Evolutionary conservation across 2,888 invertebrate genomes (phyloP), one percentile per base, ranked within the genome.

Genomic region (Poecilobothrus nobilitatus): DNA sequence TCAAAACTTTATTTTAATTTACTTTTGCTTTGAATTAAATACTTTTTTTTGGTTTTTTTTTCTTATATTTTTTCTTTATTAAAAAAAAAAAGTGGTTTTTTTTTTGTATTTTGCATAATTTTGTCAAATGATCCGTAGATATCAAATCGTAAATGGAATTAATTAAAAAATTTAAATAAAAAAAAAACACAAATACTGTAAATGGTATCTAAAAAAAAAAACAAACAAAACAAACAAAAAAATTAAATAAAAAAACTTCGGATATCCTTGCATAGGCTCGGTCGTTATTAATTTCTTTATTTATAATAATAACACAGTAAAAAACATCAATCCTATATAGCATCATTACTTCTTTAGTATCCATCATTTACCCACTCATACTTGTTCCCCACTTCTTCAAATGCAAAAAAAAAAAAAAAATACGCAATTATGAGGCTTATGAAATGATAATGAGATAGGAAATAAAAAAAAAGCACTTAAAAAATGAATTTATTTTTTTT

Each of bases 381-480:
- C 5, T 27, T 5, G 5, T 27, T 27, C 27, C 27, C 27, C 27
- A 27, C 27, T 27, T 5, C 27, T 27, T 27, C 27, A 37, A 37
- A 4, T 37, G 27, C 27, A 7, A 37, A 7, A 7, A 37, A 37
- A 37, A 37, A 37, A 37, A 37, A 37, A 37, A 53, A 53, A 18
- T 53, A 53, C 53, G 53, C 53, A 53, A 53, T 53, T 53, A 18
- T 53, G 6, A 53, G n/a, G 53, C 53, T 53, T 53, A 53, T 53
- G 37, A 3, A 37, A 37, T 37, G 37, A 37, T 37, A 37, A 37
- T 37, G 12, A 37, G 37, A 37, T 37, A 37, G 37, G 37, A 53
- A 53, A 53, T 53, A 53, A 53, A 53, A 53, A 53, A 53, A 18
- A 53, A 53, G 53, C n/a, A 53, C 53, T 53, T 53, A 53, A 53